A percentile compares a stretch with the other conserved stretches of the same genome.
These are phyloP conservation scores for Megalurothrips usitatus DNA, from an alignment of 2,888 invertebrate species.

Conservation along the genomic window DNA sequence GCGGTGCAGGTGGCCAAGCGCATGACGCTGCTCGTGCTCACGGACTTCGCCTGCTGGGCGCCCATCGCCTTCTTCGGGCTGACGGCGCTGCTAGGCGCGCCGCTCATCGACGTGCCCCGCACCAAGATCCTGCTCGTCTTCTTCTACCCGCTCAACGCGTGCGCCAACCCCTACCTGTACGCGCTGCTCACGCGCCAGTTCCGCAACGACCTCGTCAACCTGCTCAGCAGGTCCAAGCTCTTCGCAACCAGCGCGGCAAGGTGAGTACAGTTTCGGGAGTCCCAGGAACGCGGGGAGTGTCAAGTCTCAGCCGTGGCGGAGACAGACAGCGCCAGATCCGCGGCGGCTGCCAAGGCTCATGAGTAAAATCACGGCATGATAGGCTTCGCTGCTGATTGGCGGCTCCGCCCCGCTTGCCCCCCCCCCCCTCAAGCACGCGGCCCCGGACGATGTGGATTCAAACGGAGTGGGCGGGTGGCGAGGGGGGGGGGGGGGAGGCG, in stretches of 20 bases:
- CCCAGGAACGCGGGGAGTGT: no score
- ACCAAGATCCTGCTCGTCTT: conserved; percentile 59
- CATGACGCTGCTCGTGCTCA: conserved; percentile 63
- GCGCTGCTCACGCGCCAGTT: conserved; percentile 63
- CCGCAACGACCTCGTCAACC: conserved; percentile 54
- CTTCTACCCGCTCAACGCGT: conserved; percentile 64
- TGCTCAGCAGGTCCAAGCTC: conserved; percentile 47
- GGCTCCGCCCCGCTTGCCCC: no score
- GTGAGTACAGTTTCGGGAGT: no score
- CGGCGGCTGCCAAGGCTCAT: no score
- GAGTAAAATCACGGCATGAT: no score
- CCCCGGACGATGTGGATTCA: no score
- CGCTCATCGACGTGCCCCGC: conserved; percentile 55
- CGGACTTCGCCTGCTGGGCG: conserved; percentile 59
- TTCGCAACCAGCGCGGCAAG: conserved; percentile 36
- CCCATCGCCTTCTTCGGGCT: conserved; percentile 64
- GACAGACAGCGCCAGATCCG: no score
- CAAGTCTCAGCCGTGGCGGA: no score
- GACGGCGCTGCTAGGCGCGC: conserved; percentile 59
- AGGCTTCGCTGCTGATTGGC: no score
- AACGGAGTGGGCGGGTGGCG: no score
- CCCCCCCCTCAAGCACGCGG: no score
- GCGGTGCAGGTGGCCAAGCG: conserved; percentile 56
- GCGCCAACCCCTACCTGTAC: conserved; percentile 65
- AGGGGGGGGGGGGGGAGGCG: no score